A percentile compares a stretch with the other conserved stretches of the same genome.
phyloP scores from a whole-genome alignment of 2,113 vertebrate species.

The Menura novaehollandiae region DNA sequence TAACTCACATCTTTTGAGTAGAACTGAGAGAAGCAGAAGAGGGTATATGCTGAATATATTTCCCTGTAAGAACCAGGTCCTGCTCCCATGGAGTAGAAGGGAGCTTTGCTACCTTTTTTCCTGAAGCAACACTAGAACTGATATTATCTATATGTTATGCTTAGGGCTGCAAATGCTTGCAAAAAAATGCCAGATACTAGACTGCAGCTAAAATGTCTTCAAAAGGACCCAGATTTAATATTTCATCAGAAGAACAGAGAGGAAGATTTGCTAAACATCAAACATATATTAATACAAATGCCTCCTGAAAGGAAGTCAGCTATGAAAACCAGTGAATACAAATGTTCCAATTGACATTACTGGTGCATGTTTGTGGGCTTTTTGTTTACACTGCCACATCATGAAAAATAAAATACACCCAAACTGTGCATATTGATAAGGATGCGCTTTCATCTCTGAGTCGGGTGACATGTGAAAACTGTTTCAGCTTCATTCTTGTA shows the following conservation, averaged over 20 bases:
- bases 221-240: conserved; percentile 53
- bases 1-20: conserved; percentile 23
- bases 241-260: conserved; percentile 57
- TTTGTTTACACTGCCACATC: conserved; percentile 67
- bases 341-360: conserved; percentile 67
- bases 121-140: background rate
- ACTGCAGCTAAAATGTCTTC: conserved; percentile 15
- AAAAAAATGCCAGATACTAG: background rate
- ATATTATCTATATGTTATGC: background rate
- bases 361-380: conserved; percentile 54
- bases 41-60: background rate
- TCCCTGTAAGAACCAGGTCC: background rate
- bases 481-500: conserved; percentile 8
- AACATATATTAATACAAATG: conserved; percentile 68
- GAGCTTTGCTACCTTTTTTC: background rate
- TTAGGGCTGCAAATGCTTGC: background rate
- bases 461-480: conserved; percentile 34
- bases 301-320: conserved; percentile 64
- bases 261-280: conserved; percentile 57
- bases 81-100: background rate
- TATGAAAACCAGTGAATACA: conserved; percentile 64
- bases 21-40: conserved; percentile 13
- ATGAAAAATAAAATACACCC: conserved; percentile 66
- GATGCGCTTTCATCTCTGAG: conserved; percentile 55
- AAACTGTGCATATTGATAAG: conserved; percentile 61